phyloP scores from a whole-genome alignment of 2,113 vertebrate genomes.

The Opisthocomus hoazin region DNA sequence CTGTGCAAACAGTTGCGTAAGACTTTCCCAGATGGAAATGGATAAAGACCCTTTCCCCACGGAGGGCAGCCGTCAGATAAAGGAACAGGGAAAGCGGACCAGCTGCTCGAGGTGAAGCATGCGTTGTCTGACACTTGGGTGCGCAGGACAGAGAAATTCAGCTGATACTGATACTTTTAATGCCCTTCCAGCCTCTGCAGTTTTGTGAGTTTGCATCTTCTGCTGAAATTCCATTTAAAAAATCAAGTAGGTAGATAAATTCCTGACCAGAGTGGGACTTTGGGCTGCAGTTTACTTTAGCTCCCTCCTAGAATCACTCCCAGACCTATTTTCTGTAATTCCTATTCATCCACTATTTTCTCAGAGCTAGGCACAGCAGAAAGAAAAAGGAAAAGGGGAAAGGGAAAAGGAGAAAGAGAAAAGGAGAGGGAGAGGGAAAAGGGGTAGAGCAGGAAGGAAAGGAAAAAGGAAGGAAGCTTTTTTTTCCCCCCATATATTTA shows the following conservation, averaged over 20 bases:
- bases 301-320: neutral
- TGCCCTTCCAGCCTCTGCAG: neutral
- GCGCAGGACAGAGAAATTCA: neutral
- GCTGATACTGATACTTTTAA: neutral
- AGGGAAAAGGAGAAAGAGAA: neutral
- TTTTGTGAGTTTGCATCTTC: neutral
- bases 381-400: neutral
- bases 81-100: neutral
- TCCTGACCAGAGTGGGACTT: neutral
- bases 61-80: slow-evolving; percentile 43
- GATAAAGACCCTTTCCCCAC: slow-evolving; percentile 8
- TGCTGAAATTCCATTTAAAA: neutral
- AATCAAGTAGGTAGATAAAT: neutral
- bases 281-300: neutral
- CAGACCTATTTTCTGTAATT: neutral
- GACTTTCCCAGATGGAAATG: slow-evolving; percentile 20
- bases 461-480: neutral
- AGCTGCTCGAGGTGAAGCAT: neutral
- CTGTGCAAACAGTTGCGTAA: slow-evolving; percentile 10
- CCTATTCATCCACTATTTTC: neutral
- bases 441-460: neutral
- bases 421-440: neutral
- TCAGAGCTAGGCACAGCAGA: neutral
- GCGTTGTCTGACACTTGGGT: neutral
- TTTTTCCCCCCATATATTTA: neutral